Evolutionary conservation across 2,797 vertebrate genomes (phyloP), one percentile per base, ranked within the genome.

Genomic region (Helarctos malayanus): DNA sequence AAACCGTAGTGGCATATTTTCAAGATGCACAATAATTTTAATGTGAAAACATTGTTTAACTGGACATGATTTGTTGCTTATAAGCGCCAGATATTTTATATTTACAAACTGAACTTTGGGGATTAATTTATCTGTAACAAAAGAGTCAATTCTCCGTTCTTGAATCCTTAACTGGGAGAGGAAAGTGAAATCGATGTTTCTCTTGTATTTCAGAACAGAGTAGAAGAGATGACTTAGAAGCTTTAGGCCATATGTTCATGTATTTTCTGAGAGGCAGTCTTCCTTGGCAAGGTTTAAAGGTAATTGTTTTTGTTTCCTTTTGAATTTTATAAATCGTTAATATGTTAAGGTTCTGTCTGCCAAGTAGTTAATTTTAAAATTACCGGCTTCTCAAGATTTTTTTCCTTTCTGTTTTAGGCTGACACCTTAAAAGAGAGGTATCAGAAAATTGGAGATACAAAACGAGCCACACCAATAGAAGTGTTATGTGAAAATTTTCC

Each of bases 201-300:
- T 97, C 87, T 93, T 98, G 15, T 90, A 94, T 98, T 96, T 92
- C 27, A 99, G 99, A 99, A 98, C 99, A 99, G 99, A 99, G 99
- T 98, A 99, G 99, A 96, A 99, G 99, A 98, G 99, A 99, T 25
- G 99, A 99, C 98, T 99, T 99, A 98, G 99, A 99, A 99, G 99
- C 99, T 86, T 99, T 99, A 89, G 99, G 99, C 98, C 99, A 99
- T 98, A 99, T 99, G 99, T 99, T 99, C 98, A 99, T 99, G 99
- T 99, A 99, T 99, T 99, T 99, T 98, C 99, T 99, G 56, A 99
- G 99, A 98, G 99, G 99, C 97, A 99, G 99, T 98, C 99, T 99
- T 98, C 99, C 99, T 71, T 99, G 99, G 99, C 99, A 99, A 98
- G 99, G 99, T 96, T 98, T 99, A 78, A 99, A 99, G 99, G 99